Conservation (phyloP, 2,113 vertebrate species). For the Ailurus styani region DNA sequence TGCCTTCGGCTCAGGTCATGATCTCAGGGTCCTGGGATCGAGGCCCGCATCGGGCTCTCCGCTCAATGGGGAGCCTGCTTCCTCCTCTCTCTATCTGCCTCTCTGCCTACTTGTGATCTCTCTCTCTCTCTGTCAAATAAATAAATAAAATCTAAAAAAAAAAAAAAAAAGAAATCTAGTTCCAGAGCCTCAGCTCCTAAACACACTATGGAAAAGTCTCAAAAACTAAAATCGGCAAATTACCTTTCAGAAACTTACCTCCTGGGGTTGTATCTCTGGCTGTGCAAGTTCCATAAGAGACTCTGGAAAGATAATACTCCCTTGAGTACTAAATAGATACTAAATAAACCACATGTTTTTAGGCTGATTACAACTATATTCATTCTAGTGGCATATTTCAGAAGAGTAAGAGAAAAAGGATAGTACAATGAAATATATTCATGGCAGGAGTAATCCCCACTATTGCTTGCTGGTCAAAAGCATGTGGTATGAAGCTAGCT, state of each 20-base stretch:
- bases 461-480: neutral
- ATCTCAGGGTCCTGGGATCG: too few species aligned
- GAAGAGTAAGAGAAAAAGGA: neutral
- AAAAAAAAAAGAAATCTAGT: neutral
- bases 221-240: neutral
- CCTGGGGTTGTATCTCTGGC: conserved; percentile 85
- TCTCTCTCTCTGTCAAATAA: too few species aligned
- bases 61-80: too few species aligned
- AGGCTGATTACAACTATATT: neutral
- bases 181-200: neutral
- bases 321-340: neutral
- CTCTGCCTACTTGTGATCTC: too few species aligned
- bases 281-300: conserved; percentile 79
- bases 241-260: conserved; percentile 82
- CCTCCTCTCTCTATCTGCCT: too few species aligned
- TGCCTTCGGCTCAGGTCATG: too few species aligned
- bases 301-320: conserved; percentile 74
- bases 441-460: neutral
- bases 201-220: neutral
- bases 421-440: neutral
- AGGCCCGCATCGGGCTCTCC: too few species aligned
- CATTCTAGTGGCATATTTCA: conserved; percentile 12
- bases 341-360: neutral
- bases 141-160: too few species aligned
- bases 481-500: neutral